Base-by-base conservation (phyloP, 2,888 invertebrate species). In the Chelonus formosanus region DNA sequence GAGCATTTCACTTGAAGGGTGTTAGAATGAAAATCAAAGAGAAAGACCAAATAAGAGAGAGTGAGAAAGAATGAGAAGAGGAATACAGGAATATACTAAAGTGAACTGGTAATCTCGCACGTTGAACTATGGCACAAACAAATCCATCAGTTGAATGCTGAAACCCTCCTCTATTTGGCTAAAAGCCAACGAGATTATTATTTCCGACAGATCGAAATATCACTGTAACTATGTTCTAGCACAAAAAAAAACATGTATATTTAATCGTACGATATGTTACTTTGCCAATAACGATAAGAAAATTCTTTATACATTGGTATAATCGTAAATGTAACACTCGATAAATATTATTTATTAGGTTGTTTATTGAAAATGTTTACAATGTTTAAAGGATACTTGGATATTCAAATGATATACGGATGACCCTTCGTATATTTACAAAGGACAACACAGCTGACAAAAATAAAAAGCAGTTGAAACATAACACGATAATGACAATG, bases 111-210 rank as follows among this genome's bases (percentile, higher is more conserved):
- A 67, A 67, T 62, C 62, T 70, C 66, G 48, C 52, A 57, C 57
- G 60, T 63, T 61, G 67, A 68, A 72, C 71, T 67, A 68, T 67
- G 68, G 71, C 72, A 71, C 78, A 78, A 78, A 78, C 76, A 78
- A 76, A 78, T 78, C 75, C 76, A 78, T 78, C 77, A 75, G 76
- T 70, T 71, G 70, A 56, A 68, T 63, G 60, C 48, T 52, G 61
- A 67, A 68, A 69, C 68, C 68, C 68, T 59, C 67, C 72, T 70
- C 71, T 74, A 73, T 78, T 75, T 78, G 78, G 78, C 78, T 76
- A 72, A 77, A 76, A 77, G 78, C 78, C 77, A 78, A 67, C 63
- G 62, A 65, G 74, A 70, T 78, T 78, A 78, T 78, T 78, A 78
- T 76, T 77, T 76, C 77, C 70, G 73, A 72, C 73, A 68, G 72